Evolutionary conservation across 2,797 vertebrate genomes (phyloP).

Genomic region (Ctenochaetus hawaiiensis): DNA sequence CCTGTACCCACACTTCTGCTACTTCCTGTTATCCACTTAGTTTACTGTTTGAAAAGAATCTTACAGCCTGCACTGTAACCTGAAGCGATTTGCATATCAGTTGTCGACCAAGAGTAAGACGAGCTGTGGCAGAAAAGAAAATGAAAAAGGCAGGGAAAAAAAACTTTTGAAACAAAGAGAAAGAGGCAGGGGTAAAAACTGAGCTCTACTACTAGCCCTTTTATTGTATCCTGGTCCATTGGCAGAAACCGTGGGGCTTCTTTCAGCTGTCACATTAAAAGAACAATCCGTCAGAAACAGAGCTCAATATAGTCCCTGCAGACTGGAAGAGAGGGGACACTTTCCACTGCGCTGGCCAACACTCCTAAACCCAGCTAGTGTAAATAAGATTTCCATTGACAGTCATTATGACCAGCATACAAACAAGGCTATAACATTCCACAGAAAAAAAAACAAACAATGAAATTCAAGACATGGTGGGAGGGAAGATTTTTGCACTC

Average conservation of each 20-base stretch:
- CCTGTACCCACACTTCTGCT: constrained; percentile 56
- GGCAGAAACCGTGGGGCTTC: constrained; percentile 65
- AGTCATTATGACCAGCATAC: constrained; percentile 53
- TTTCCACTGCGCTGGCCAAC: constrained; percentile 68
- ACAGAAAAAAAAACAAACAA: constrained; percentile 49
- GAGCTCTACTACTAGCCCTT: constrained; percentile 54
- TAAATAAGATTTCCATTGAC: constrained; percentile 72
- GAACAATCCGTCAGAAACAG: constrained; percentile 71
- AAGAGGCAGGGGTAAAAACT: constrained; percentile 45
- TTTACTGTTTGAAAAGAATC: constrained; percentile 80
- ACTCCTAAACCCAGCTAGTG: constrained; percentile 57
- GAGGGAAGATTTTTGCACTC: constrained; percentile 40
- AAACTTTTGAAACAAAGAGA: constrained; percentile 66
- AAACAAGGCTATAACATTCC: constrained; percentile 56
- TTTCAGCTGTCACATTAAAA: constrained; percentile 79
- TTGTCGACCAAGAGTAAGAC: constrained; percentile 72
- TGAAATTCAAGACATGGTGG: constrained; percentile 53
- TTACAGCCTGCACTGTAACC: constrained; percentile 78
- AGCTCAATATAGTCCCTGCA: constrained; percentile 46
- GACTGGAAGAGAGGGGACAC: constrained; percentile 55
- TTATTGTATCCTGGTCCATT: constrained; percentile 63
- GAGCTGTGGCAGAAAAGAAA: constrained; percentile 46
- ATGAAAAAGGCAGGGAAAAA: constrained; percentile 39
- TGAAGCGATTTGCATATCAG: constrained; percentile 80
- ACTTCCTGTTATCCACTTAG: constrained; percentile 59